Base-by-base conservation (phyloP, 2,797 vertebrate species). In the Chrysocyon brachyurus region DNA sequence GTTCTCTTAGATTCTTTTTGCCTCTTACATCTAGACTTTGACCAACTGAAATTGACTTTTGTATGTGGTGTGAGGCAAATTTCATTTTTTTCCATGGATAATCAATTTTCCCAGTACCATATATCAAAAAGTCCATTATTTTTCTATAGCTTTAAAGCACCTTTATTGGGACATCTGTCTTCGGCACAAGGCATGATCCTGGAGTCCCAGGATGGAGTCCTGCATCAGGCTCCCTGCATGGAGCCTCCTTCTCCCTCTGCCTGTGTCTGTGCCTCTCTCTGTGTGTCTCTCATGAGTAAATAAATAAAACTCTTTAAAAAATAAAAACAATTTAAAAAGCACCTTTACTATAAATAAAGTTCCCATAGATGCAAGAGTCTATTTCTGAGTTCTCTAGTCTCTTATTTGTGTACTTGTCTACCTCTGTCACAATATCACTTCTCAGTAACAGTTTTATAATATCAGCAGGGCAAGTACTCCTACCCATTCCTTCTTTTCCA, bases 121-220 rank as follows among this genome's bases (percentile, higher is more conserved):
- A 0, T 57, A 94, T 88, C 85, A 49, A 75, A 93, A 91, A 68
- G 4, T n/a, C 66, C 57, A 17, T 36, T 85, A 36, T 63, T 94
- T 95, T 66, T 82, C 33, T 66, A 93, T 17, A 85, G 49, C 61
- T 95, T 94, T 78, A 16, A 91, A 89, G 24, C 21, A 33, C 24
- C 40, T 46, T 46, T 8, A 46, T 46, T 46, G 40, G 40, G 40
- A 46, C 40, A 46, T 46, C 40, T 46, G 40, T 7, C 40, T 46
- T 46, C 7, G 40, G 40, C 40, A 1, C 6, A 46, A 46, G 40
- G 40, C 40, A 46, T 46, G 40, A 46, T 46, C 7, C 40, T 46
- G 40, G 40, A 46, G 40, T 46, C 7, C 40, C 40, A 46, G 40
- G 40, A 46, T 46, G 40, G 40, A 46, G 40, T 46, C 40, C 40